These are phyloP conservation scores for Aporophyla lueneburgensis DNA, from an alignment of 2,888 invertebrate species.

Conservation along the genomic window DNA sequence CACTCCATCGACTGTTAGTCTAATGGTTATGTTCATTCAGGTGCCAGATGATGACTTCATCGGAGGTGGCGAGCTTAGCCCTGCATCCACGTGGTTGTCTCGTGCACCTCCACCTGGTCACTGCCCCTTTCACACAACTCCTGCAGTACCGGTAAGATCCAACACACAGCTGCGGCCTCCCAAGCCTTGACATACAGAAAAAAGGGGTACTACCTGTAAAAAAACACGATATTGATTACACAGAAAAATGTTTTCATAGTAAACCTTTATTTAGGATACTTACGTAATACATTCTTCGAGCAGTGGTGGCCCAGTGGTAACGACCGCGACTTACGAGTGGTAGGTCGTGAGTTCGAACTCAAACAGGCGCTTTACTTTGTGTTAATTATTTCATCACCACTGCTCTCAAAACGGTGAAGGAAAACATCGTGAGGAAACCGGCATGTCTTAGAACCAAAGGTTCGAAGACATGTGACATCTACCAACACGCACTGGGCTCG, in stretches of 20 bases:
- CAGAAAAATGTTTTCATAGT: background rate
- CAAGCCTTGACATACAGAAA: constrained; percentile 63
- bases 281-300: constrained; percentile 10
- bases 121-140: constrained; percentile 30
- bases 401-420: too few species aligned
- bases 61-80: constrained; percentile 68
- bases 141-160: constrained; percentile 67
- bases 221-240: constrained; percentile 5
- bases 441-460: too few species aligned
- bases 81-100: constrained; percentile 67
- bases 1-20: background rate
- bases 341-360: too few species aligned
- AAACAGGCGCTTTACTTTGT: too few species aligned
- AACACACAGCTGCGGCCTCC: constrained; percentile 65
- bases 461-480: too few species aligned
- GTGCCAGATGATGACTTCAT: constrained; percentile 54
- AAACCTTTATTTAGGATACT: constrained; percentile 4
- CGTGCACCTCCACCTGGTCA: constrained; percentile 69
- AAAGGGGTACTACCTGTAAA: constrained; percentile 50
- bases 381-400: too few species aligned
- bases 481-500: too few species aligned
- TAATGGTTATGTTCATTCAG: constrained; percentile 68
- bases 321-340: too few species aligned
- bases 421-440: too few species aligned
- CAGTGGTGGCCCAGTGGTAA: too few species aligned